Conservation (phyloP, 2,113 vertebrate species). For the Channa maculata region DNA sequence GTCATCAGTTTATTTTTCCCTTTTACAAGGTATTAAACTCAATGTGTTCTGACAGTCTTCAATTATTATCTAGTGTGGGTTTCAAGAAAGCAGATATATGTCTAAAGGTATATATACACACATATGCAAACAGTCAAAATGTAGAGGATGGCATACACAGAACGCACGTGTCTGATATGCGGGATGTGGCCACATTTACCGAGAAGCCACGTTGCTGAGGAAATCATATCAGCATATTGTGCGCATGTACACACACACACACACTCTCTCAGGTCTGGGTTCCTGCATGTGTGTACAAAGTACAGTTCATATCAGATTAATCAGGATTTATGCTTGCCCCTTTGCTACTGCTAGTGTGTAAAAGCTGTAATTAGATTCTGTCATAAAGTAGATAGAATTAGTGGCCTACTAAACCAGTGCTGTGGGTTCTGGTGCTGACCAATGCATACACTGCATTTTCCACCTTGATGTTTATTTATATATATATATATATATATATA, state of each 20-base stretch:
- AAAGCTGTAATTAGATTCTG: conserved; percentile 38
- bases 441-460: not conserved
- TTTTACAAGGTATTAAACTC: not conserved
- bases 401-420: conserved; percentile 17
- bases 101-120: not conserved
- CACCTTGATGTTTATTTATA: not conserved
- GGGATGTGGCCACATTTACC: conserved; percentile 1
- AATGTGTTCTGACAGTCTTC: not conserved
- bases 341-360: conserved; percentile 15
- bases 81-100: not conserved
- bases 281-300: conserved; percentile 4
- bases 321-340: conserved; percentile 13
- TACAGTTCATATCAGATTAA: conserved; percentile 12
- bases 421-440: conserved; percentile 2
- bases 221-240: not conserved
- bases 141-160: not conserved
- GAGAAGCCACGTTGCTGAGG: not conserved
- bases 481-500: no score
- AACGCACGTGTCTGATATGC: not conserved
- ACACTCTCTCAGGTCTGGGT: not conserved
- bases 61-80: not conserved
- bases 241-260: not conserved
- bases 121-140: conserved; percentile 20
- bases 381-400: conserved; percentile 36
- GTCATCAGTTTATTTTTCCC: not conserved